Conservation (phyloP, 2,113 vertebrate genomes). For the Atractosteus spatula region DNA sequence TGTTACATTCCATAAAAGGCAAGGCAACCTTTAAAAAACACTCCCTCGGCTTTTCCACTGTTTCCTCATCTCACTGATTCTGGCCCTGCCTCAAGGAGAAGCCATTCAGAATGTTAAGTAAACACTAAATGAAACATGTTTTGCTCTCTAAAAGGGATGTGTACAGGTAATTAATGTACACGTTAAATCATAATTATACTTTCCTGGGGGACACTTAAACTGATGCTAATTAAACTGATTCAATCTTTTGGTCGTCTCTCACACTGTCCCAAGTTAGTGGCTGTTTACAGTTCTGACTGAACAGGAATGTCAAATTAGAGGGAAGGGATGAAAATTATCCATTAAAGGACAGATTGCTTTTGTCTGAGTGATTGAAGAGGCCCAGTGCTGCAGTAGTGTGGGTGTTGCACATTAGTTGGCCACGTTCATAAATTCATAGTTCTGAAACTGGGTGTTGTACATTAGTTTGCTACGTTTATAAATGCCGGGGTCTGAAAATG, state of each 20-base stretch:
- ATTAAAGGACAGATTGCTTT: constrained; percentile 1
- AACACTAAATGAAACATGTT: constrained; percentile 45
- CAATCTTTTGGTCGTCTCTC: constrained; percentile 63
- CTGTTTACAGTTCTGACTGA: constrained; percentile 53
- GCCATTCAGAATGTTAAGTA: constrained; percentile 33
- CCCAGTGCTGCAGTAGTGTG: background rate
- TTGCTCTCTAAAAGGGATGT: constrained; percentile 21
- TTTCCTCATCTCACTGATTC: too few species aligned
- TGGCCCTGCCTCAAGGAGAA: constrained; percentile 14
- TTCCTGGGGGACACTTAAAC: constrained; percentile 72
- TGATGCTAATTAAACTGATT: constrained; percentile 72
- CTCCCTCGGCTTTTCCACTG: too few species aligned
- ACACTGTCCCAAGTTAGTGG: constrained; percentile 61
- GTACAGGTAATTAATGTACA: constrained; percentile 71
- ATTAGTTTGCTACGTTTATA: background rate
- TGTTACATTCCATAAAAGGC: too few species aligned
- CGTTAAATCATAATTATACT: constrained; percentile 77
- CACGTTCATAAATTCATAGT: constrained; percentile 1
- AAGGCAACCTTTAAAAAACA: too few species aligned
- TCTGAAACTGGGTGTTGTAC: background rate
- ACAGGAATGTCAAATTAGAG: constrained; percentile 57
- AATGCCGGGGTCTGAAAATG: background rate
- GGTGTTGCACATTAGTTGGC: constrained; percentile 1
- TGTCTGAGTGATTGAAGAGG: constrained; percentile 1
- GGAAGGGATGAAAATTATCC: background rate